These are phyloP conservation scores for Drosophila sp. DNA, from an alignment of 1,140 invertebrate species.

Conservation along the genomic window DNA sequence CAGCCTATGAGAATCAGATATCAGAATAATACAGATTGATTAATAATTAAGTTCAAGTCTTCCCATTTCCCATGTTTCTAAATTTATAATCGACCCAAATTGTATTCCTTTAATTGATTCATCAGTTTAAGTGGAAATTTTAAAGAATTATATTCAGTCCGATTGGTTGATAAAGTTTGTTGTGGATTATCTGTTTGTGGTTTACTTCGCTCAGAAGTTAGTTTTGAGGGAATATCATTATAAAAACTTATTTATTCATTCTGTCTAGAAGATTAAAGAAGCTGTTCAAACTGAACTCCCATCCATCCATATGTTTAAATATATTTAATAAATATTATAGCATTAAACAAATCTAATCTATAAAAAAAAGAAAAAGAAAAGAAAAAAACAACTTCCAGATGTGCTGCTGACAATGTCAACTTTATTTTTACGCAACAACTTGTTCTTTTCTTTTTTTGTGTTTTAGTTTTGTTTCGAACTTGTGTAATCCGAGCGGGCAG, in stretches of 20 bases:
- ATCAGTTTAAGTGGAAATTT: too few species aligned
- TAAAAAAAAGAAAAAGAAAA: background rate
- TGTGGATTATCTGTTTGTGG: too few species aligned
- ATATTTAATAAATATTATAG: slow-evolving; percentile 7
- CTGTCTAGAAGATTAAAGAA: background rate
- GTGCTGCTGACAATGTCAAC: slow-evolving; percentile 4
- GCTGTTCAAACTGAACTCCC: background rate
- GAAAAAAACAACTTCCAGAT: background rate
- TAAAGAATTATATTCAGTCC: too few species aligned
- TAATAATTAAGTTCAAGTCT: too few species aligned
- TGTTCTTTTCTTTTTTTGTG: background rate
- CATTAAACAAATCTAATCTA: slow-evolving; percentile 10
- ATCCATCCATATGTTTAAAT: slow-evolving; percentile 5
- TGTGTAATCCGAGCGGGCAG: background rate
- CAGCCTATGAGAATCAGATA: too few species aligned
- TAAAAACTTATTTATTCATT: background rate
- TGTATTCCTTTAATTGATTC: too few species aligned
- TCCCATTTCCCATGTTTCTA: too few species aligned
- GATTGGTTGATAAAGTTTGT: too few species aligned
- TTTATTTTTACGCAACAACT: slow-evolving; percentile 5
- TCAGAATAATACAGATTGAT: too few species aligned
- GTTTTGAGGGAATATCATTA: too few species aligned
- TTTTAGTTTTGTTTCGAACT: background rate
- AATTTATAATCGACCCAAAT: too few species aligned
- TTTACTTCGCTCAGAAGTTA: too few species aligned